phyloP scores from a whole-genome alignment of 2,888 invertebrate genomes.

The Sarcophaga caerulescens region DNA sequence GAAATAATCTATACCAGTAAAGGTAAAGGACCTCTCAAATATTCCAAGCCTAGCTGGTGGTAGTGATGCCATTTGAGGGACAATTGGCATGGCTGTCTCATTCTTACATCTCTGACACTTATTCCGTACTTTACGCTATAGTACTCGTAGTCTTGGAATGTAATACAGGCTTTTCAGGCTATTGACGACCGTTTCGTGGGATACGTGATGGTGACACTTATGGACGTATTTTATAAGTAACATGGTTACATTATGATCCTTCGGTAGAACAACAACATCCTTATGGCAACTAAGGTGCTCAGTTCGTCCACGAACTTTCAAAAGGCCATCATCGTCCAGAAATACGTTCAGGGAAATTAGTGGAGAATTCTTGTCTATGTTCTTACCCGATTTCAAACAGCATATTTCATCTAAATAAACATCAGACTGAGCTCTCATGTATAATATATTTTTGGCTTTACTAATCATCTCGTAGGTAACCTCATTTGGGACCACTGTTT shows the following conservation, averaged over 20 bases:
- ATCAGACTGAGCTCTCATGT: too few species aligned
- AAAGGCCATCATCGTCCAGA: too few species aligned
- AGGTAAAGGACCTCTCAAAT: constrained; percentile 57
- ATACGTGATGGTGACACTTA: constrained; percentile 51
- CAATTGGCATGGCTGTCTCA: too few species aligned
- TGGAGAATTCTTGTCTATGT: too few species aligned
- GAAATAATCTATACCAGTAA: constrained; percentile 57
- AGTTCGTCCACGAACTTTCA: too few species aligned
- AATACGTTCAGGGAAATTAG: too few species aligned
- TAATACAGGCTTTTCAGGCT: constrained; percentile 21
- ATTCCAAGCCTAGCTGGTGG: constrained; percentile 41
- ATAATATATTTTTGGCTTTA: too few species aligned
- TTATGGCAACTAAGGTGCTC: too few species aligned
- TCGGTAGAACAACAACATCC: constrained; percentile 29
- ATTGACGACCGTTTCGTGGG: constrained; percentile 59
- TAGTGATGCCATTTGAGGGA: constrained; percentile 19
- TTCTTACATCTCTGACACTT: constrained; percentile 58
- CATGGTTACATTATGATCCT: constrained; percentile 50
- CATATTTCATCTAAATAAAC: too few species aligned
- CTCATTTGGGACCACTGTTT: too few species aligned
- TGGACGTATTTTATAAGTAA: constrained; percentile 64
- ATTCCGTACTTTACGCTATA: constrained; percentile 54
- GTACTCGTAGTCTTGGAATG: constrained; percentile 59
- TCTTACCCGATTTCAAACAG: too few species aligned
- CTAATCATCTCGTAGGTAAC: too few species aligned